These are phyloP conservation scores for Fistularia tabacaria DNA, from an alignment of 2,797 vertebrate genomes.

Conservation along the genomic window DNA sequence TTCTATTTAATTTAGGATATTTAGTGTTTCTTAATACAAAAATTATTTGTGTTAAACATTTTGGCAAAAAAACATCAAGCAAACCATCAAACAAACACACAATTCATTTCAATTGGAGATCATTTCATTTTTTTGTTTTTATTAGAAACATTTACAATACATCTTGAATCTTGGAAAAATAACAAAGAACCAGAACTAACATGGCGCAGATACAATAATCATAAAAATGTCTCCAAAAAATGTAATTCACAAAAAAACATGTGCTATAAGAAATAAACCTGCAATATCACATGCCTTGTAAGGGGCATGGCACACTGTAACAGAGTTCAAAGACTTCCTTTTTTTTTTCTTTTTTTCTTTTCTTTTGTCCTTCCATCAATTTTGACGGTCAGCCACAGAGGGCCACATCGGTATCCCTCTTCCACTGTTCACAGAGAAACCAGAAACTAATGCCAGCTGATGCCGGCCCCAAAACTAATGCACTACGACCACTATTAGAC, in stretches of 20 bases:
- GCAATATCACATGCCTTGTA: constrained; percentile 72
- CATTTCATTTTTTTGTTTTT: constrained; percentile 81
- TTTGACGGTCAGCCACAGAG: constrained; percentile 67
- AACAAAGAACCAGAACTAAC: constrained; percentile 81
- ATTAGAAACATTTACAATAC: constrained; percentile 88
- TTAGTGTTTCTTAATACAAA: too few species aligned
- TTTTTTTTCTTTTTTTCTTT: constrained; percentile 44
- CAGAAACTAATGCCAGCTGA: constrained; percentile 74
- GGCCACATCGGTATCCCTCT: constrained; percentile 63
- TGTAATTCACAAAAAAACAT: constrained; percentile 78
- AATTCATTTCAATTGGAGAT: constrained; percentile 39
- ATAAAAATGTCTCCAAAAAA: constrained; percentile 78
- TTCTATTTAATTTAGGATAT: too few species aligned
- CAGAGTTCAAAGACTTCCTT: constrained; percentile 68
- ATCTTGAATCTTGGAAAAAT: constrained; percentile 81
- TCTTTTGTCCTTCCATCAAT: constrained; percentile 55
- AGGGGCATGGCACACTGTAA: constrained; percentile 73
- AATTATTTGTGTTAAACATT: too few species aligned
- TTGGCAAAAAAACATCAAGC: too few species aligned
- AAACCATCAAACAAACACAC: constrained; percentile 9
- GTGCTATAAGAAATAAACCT: constrained; percentile 81
- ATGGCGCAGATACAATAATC: constrained; percentile 83
- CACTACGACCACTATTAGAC: constrained; percentile 81
- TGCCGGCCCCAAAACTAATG: constrained; percentile 78
- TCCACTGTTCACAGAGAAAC: constrained; percentile 76